A percentile compares a stretch with the other conserved stretches of the same genome.
phyloP scores from a whole-genome alignment of 2,797 vertebrate genomes.

The Pantherophis vulpinus region DNA sequence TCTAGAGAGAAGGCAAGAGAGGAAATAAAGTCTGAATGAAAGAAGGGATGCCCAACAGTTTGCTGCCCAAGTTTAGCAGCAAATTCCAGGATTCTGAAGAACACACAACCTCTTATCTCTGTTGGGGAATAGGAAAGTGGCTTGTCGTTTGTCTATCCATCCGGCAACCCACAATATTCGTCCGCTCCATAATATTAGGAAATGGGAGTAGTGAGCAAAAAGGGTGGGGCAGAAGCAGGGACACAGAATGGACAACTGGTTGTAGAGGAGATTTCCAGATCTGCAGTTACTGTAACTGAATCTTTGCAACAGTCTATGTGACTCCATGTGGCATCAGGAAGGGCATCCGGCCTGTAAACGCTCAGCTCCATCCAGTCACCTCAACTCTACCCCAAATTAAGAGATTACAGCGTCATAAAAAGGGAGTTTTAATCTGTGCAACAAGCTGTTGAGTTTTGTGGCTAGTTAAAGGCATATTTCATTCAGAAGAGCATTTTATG shows the following conservation, averaged over 20 bases:
- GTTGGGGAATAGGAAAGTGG: neutral
- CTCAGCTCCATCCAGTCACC: no score
- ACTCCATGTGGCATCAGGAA: no score
- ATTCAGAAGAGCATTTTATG: neutral
- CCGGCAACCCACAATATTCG: neutral
- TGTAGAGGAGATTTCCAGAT: neutral
- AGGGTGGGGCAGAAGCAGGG: neutral
- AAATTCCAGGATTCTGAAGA: neutral
- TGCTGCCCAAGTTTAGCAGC: neutral
- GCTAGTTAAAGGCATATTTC: neutral
- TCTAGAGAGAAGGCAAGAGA: neutral
- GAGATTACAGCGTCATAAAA: no score
- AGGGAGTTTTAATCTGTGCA: no score
- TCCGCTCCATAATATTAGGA: neutral
- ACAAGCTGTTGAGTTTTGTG: neutral
- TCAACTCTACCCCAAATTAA: no score
- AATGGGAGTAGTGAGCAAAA: neutral
- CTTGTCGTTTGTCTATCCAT: neutral
- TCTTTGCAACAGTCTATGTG: no score
- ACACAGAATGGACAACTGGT: neutral
- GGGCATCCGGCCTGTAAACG: no score
- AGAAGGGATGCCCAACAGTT: neutral
- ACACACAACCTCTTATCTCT: neutral
- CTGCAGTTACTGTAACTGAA: neutral
- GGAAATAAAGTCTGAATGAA: neutral